Evolutionary conservation across 2,113 vertebrate species (phyloP).

Genomic region (Trichomycterus rosablanca): DNA sequence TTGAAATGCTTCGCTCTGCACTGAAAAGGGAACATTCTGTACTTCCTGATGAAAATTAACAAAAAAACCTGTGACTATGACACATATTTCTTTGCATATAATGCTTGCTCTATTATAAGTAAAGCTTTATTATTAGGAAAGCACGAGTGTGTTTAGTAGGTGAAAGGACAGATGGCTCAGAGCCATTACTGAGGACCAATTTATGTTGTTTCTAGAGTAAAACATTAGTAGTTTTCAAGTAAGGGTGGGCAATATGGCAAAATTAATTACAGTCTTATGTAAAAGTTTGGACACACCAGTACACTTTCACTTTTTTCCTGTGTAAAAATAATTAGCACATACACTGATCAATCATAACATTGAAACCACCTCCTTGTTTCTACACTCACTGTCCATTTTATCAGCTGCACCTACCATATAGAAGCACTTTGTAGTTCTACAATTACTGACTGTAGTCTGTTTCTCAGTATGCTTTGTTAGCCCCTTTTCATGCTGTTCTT

Average conservation of each 20-base stretch:
- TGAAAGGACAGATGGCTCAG: conserved; percentile 27
- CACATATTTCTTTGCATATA: conserved; percentile 30
- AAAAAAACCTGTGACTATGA: conserved; percentile 18
- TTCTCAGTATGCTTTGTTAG: no score
- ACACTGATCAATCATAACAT: no score
- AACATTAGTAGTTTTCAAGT: neutral
- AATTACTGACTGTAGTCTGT: no score
- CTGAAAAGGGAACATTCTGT: conserved; percentile 26
- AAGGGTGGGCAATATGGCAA: no score
- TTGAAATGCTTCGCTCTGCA: conserved; percentile 18
- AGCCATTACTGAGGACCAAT: conserved; percentile 30
- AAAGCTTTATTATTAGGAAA: conserved; percentile 6
- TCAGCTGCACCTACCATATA: no score
- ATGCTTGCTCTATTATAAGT: conserved; percentile 7
- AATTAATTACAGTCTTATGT: no score
- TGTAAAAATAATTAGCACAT: neutral
- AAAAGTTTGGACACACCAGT: no score
- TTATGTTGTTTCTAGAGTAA: conserved; percentile 21
- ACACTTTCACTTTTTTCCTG: no score
- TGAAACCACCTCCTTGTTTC: no score
- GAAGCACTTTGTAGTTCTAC: no score
- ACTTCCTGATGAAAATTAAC: conserved; percentile 18
- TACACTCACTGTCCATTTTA: no score
- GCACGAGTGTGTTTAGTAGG: conserved; percentile 7
- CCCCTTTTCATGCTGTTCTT: no score